A percentile compares a stretch with the other conserved stretches of the same genome.
Evolutionary conservation across 2,113 vertebrate species (phyloP).

Genomic region (Anguilla japonica): DNA sequence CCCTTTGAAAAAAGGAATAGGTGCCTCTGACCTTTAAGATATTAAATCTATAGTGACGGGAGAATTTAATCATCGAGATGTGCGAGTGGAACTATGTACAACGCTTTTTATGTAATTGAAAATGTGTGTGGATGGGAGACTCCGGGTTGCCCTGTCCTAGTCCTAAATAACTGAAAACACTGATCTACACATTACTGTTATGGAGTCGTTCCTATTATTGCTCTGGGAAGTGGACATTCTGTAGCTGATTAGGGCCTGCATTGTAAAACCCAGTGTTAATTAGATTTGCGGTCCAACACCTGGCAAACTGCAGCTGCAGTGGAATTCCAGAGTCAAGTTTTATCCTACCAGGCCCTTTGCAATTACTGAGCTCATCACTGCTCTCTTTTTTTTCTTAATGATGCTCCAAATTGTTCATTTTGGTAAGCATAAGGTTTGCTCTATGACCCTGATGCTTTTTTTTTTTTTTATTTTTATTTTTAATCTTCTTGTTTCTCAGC

Average conservation of each 20-base stretch:
- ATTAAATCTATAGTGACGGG: neutral
- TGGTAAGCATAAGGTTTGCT: no score
- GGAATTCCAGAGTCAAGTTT: neutral
- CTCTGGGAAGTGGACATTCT: neutral
- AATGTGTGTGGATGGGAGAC: neutral
- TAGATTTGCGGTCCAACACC: neutral
- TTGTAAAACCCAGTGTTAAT: neutral
- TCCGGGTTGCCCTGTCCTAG: neutral
- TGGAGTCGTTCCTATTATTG: neutral
- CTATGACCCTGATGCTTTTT: no score
- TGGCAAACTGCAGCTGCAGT: neutral
- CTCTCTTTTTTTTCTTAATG: no score
- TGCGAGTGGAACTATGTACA: neutral
- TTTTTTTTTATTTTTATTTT: no score
- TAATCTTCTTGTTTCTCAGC: no score
- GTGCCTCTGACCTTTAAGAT: slow-evolving; percentile 6
- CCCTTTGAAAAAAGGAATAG: neutral
- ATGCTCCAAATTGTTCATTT: no score
- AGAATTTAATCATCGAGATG: neutral
- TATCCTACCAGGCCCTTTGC: no score
- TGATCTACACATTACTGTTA: neutral
- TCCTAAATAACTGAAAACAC: neutral
- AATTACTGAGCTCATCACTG: no score
- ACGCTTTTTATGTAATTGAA: neutral
- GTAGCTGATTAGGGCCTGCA: neutral